Conservation (phyloP, 2,888 invertebrate species). For the Metallyticus violacea region DNA sequence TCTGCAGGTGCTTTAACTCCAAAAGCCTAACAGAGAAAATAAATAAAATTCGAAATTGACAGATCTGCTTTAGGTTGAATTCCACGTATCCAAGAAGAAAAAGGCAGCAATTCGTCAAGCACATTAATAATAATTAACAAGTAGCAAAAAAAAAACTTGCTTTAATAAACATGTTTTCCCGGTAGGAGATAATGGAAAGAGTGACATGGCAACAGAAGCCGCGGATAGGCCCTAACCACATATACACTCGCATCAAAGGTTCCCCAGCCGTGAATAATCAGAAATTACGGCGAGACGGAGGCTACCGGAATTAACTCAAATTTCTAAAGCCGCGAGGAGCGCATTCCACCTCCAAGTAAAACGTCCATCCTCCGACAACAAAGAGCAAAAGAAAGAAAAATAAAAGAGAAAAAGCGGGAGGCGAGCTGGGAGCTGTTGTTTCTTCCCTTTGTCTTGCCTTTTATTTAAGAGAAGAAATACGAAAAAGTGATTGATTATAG, state of each 20-base stretch:
- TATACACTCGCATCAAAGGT: neutral
- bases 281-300: constrained; percentile 27
- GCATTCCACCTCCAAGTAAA: neutral
- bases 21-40: neutral
- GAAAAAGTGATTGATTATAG: constrained; percentile 26
- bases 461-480: constrained; percentile 18
- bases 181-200: neutral
- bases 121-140: neutral
- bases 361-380: neutral
- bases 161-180: neutral
- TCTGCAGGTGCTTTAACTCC: no score
- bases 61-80: neutral
- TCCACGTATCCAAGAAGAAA: neutral
- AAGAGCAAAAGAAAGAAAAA: no score
- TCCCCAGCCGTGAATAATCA: constrained; percentile 28
- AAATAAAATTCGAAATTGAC: neutral
- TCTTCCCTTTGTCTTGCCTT: constrained; percentile 6
- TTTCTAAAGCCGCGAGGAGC: neutral
- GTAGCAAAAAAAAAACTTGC: neutral
- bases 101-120: neutral
- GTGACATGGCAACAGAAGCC: neutral
- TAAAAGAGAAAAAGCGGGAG: neutral
- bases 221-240: neutral
- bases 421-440: neutral
- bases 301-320: constrained; percentile 29